phyloP scores from a whole-genome alignment of 2,888 invertebrate genomes.

The Drosophila rubida region DNA sequence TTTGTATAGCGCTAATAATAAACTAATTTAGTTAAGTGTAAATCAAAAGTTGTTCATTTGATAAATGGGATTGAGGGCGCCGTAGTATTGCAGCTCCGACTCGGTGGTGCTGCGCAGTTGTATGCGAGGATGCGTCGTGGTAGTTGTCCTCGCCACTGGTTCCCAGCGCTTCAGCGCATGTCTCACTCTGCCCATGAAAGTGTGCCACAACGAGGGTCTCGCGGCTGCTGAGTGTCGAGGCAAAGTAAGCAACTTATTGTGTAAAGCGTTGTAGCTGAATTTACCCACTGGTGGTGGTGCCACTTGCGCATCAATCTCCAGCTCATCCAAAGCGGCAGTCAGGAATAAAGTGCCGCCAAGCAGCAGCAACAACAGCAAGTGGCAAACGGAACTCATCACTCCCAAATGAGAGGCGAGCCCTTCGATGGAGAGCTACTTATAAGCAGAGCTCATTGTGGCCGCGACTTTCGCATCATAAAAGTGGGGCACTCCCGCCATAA shows the following conservation, averaged over 20 bases:
- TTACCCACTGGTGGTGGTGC: conserved; percentile 58
- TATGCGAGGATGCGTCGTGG: conserved; percentile 11
- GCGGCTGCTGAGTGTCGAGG: not conserved
- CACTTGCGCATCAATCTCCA: conserved; percentile 63
- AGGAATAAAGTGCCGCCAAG: conserved; percentile 21
- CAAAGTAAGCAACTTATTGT: not conserved
- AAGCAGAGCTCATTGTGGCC: conserved; percentile 19
- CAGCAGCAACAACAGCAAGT: conserved; percentile 21
- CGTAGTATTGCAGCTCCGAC: conserved; percentile 56
- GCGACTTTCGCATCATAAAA: conserved; percentile 48
- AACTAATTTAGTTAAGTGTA: conserved; percentile 31
- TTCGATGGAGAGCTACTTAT: conserved; percentile 30
- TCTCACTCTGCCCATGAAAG: conserved; percentile 52
- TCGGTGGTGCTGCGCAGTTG: conserved; percentile 34
- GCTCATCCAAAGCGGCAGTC: conserved; percentile 40
- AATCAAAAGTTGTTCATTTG: conserved; percentile 51
- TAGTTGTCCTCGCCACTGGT: conserved; percentile 5
- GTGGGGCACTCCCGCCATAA: conserved; percentile 16
- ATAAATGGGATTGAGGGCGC: conserved; percentile 69
- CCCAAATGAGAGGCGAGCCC: conserved; percentile 9
- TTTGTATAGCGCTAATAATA: conserved; percentile 46
- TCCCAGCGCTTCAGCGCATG: conserved; percentile 29
- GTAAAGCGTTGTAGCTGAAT: not conserved
- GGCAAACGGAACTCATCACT: conserved; percentile 37
- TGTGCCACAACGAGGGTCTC: conserved; percentile 44